phyloP scores from a whole-genome alignment of 1,140 invertebrate genomes.

The Popillia japonica region DNA sequence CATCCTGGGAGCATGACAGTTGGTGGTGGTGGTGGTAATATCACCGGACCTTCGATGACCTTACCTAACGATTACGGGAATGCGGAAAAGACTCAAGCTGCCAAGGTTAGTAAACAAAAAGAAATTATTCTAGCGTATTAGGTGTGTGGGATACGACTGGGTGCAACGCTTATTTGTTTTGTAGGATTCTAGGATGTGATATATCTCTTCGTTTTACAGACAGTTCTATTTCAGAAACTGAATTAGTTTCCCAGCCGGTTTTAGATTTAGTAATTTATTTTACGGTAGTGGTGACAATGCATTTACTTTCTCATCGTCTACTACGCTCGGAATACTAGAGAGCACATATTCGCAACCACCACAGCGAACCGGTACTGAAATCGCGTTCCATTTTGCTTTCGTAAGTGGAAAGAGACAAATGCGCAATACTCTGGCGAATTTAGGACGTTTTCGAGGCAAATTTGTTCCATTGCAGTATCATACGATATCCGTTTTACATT shows the following conservation, averaged over 20 bases:
- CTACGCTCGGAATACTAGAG: not conserved
- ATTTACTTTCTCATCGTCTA: not conserved
- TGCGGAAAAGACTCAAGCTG: conserved; percentile 63
- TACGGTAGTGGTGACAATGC: conserved; percentile 17
- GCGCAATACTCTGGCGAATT: not conserved
- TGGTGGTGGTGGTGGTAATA: not conserved
- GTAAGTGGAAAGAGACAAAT: not conserved
- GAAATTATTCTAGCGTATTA: too few relatives aligned
- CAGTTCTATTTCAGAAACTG: conserved; percentile 9
- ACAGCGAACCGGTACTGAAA: not conserved
- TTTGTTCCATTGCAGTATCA: too few relatives aligned
- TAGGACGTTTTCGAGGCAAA: not conserved
- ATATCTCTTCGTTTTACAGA: not conserved
- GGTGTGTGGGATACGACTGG: too few relatives aligned
- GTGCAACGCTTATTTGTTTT: too few relatives aligned
- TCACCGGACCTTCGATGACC: not conserved
- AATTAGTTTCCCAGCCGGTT: not conserved
- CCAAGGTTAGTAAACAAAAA: not conserved
- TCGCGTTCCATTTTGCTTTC: not conserved
- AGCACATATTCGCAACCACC: not conserved
- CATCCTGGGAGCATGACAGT: conserved; percentile 39
- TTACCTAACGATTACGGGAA: conserved; percentile 52
- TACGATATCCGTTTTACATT: too few relatives aligned
- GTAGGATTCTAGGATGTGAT: not conserved
- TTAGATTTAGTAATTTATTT: conserved; percentile 7